Evolutionary conservation across 2,888 invertebrate genomes (phyloP).

Genomic region (Holacanthella duospinosa): DNA sequence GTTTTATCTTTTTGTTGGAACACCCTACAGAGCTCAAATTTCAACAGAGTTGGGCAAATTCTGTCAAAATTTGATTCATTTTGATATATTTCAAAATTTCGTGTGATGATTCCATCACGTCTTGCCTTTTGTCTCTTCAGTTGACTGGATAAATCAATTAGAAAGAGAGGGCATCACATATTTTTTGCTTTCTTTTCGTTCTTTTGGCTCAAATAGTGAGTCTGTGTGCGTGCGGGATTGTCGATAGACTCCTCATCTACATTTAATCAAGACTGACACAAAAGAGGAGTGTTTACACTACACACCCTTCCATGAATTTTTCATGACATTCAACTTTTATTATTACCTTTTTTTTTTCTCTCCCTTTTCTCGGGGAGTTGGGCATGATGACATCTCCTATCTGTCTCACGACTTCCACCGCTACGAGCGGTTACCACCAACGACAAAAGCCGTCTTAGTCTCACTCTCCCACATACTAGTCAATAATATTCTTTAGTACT

Average conservation of each 20-base stretch:
- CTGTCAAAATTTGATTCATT: no score
- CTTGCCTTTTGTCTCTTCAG: background rate
- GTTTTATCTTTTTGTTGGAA: no score
- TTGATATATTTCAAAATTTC: background rate
- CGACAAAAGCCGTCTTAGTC: no score
- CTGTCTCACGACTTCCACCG: background rate
- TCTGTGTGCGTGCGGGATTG: constrained; percentile 32
- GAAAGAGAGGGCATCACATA: constrained; percentile 11
- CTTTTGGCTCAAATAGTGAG: background rate
- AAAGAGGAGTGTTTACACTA: constrained; percentile 39
- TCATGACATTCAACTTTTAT: constrained; percentile 33
- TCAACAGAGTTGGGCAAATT: no score
- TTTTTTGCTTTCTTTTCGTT: constrained; percentile 6
- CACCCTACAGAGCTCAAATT: no score
- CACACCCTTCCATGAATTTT: constrained; percentile 38
- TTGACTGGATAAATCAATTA: constrained; percentile 37
- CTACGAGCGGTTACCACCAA: no score
- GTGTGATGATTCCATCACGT: background rate
- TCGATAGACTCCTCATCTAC: constrained; percentile 36
- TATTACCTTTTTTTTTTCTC: constrained; percentile 17
- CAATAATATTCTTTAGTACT: background rate
- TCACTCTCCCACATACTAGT: no score
- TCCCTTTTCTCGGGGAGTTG: constrained; percentile 16
- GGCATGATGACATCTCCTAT: background rate
- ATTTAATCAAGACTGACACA: constrained; percentile 38